These are phyloP conservation scores for Pavo muticus DNA, from an alignment of 2,113 vertebrate species.

Conservation along the genomic window DNA sequence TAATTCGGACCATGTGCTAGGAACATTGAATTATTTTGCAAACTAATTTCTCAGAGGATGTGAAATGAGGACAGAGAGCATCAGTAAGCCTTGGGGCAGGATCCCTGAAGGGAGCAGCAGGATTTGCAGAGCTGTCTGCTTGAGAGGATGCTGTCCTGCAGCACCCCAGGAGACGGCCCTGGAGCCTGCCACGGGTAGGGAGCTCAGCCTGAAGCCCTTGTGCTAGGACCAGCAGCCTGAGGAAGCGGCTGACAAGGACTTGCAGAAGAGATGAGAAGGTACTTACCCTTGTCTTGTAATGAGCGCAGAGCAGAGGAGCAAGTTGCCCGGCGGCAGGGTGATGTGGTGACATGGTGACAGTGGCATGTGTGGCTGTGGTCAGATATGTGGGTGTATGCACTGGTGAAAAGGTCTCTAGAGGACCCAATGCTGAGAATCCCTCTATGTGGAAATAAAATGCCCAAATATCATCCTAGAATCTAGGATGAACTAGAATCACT, in stretches of 20 bases:
- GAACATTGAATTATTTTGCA: not conserved
- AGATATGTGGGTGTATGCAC: rapidly evolving
- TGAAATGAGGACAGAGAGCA: not conserved
- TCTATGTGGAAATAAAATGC: not conserved
- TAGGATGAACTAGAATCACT: not conserved
- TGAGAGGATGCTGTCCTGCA: not conserved
- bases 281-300: not conserved
- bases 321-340: not conserved
- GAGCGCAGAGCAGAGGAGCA: not conserved
- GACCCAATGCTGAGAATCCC: not conserved
- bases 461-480: not conserved
- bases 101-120: not conserved
- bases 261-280: not conserved
- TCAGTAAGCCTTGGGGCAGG: not conserved
- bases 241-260: not conserved
- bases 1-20: not conserved
- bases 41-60: not conserved
- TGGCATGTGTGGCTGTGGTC: not conserved
- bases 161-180: not conserved
- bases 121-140: not conserved
- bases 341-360: not conserved
- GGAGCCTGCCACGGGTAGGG: rapidly evolving
- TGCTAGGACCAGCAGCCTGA: not conserved
- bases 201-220: not conserved
- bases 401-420: not conserved